Evolutionary conservation across 2,888 invertebrate species (phyloP), one percentile per base, ranked within the genome.

Genomic region (Nesidiocoris tenuis): DNA sequence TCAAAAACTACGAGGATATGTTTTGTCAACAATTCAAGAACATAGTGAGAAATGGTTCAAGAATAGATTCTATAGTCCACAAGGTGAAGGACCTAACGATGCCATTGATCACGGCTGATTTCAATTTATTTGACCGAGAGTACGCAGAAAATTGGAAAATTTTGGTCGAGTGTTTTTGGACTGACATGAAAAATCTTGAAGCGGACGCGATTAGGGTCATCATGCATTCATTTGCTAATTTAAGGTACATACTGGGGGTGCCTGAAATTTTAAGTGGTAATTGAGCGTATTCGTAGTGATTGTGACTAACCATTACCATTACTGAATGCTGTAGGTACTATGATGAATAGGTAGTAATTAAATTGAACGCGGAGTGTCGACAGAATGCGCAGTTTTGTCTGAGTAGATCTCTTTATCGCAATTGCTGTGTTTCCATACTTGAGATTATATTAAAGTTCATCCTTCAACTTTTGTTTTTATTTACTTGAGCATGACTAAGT

Each of bases 101-200:
- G 66, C 92, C 93, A 0, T 89, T 94, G 22, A 86, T 90, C 55
- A 88, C 90, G 79, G 88, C 94, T 0, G 92, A 92, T 82, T 96
- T 94, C 83, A 93, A 96, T 82, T 88, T 95, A 12, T 96, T 93
- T 82, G 87, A 88, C 25, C 89, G 89, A 72, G 89, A 90, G 77
- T 91, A 92, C 80, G 90, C 90, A 81, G 91, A 93, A 82, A 91
- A 92, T 82, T 96, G 96, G 96, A 91, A 92, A 78, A 91, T 91
- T 0, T 89, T 94, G 0, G 90, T 94, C 86, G 87, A 87, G 0
- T 88, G 88, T 79, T 94, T 96, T 82, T 89, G 92, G 83, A 87
- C 86, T 21, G 92, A 93, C 81, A 91, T 95, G 0, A 83, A 84
- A 0, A 86, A 86, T 78, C 85, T 96, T 25, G 96, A 96, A 82